Conservation (phyloP, 2,113 vertebrate species). For the Epinephelus moara region DNA sequence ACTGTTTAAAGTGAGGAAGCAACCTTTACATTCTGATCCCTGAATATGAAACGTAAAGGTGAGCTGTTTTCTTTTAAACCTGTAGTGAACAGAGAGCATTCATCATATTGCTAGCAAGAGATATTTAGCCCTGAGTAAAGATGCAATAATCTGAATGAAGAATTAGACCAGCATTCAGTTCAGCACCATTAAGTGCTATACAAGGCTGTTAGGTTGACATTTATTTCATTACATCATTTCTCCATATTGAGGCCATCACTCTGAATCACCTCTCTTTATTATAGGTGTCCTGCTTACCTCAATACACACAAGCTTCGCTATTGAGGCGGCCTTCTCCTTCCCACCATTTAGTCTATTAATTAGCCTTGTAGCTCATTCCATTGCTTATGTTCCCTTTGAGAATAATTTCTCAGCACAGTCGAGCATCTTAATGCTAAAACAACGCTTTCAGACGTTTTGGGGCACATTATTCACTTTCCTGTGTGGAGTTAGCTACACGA, state of each 20-base stretch:
- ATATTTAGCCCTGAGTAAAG: background rate
- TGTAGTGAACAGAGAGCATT: background rate
- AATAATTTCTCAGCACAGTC: constrained; percentile 15
- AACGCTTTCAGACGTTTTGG: background rate
- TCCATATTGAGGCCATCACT: constrained; percentile 32
- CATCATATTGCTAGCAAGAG: background rate
- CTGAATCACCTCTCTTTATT: constrained; percentile 21
- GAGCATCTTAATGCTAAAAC: background rate
- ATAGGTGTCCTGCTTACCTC: constrained; percentile 57
- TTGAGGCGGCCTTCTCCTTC: constrained; percentile 30
- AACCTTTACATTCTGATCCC: constrained; percentile 8
- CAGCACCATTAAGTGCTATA: background rate
- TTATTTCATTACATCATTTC: constrained; percentile 21
- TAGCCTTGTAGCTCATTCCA: constrained; percentile 18
- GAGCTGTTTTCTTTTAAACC: background rate
- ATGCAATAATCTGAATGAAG: background rate
- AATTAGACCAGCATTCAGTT: background rate
- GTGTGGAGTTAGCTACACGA: background rate
- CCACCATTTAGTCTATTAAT: constrained; percentile 37
- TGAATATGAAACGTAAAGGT: constrained; percentile 19
- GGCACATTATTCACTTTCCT: background rate
- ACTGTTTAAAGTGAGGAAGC: constrained; percentile 1
- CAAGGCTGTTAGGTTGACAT: background rate
- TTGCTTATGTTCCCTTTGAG: constrained; percentile 14
- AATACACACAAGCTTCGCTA: constrained; percentile 24